Percentiles rank a stretch among this genome's conserved stretches.
phyloP scores from a whole-genome alignment of 1,140 invertebrate species.

The Magallana ariakensis region DNA sequence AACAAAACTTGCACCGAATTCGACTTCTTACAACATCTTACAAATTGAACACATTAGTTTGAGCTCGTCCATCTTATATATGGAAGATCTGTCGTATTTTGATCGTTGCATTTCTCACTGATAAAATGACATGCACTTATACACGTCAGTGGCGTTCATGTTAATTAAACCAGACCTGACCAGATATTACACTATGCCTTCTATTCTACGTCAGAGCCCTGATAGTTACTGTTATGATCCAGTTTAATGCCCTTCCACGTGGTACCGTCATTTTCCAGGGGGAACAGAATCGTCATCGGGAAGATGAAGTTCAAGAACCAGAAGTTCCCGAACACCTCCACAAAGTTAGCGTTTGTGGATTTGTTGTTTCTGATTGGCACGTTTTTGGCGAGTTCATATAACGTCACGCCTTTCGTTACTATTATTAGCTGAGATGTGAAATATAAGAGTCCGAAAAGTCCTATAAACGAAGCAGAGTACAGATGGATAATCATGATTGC shows the following conservation, averaged over 20 bases:
- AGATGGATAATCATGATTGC: constrained; percentile 39
- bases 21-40: too few relatives aligned
- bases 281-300: constrained; percentile 59
- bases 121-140: background rate
- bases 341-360: constrained; percentile 53
- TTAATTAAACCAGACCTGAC: too few relatives aligned
- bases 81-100: too few relatives aligned
- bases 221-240: constrained; percentile 19
- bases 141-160: background rate
- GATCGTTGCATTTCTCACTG: too few relatives aligned
- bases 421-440: constrained; percentile 78
- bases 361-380: constrained; percentile 52
- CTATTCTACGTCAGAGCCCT: background rate
- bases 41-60: too few relatives aligned
- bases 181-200: too few relatives aligned
- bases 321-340: constrained; percentile 67
- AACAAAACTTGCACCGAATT: too few relatives aligned
- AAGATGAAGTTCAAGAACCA: constrained; percentile 69
- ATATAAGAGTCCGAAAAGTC: constrained; percentile 30
- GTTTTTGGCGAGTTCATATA: constrained; percentile 81
- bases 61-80: too few relatives aligned
- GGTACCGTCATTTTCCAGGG: constrained; percentile 44
- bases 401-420: constrained; percentile 86
- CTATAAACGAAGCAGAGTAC: constrained; percentile 38
- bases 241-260: constrained; percentile 51